Base-by-base conservation (phyloP, 23 tunicate genomes). In the Corella eumyota region DNA sequence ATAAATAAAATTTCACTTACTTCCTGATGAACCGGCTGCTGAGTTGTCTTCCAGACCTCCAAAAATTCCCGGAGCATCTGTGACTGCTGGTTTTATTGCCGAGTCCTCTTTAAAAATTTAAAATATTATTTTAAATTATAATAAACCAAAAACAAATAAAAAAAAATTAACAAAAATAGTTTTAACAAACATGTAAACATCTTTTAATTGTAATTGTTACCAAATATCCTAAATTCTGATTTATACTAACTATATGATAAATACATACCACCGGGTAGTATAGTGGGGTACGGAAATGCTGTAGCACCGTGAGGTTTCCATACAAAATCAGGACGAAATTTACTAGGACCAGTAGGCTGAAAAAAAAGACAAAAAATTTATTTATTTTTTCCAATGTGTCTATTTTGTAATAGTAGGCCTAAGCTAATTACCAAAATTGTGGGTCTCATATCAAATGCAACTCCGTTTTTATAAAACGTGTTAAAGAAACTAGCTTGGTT, bases 261-360 rank as follows among this genome's bases (percentile, higher is more conserved):
- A n/a, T n/a, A n/a, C n/a, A n/a, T n/a, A n/a, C n/a, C 68, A 15
- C 34, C 54, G 1, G 83, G 83, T 45, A 78, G 30, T 21, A 45
- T 27, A 2, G 85, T 72, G 6, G 80, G 37, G 33, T 32, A 19
- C 1, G 91, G 91, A 49, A 72, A 72, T 23, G 72, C 65, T 26
- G 91, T 81, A 1, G 70, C 65, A 24, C 80, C 77, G 50, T 81
- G 91, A 9, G 91, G 91, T 36, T 50, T 53, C 91, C 91, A 81
- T n/a, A 56, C 68, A 45, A 80, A 80, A 28, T 50, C 47, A 0
- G 90, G 79, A 21, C 72, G 54, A 47, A 69, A 55, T 40, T 32
- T 64, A 32, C 58, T 65, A n/a, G 72, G 69, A 35, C 50, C 24
- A 26, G 33, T 60, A 6, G 69, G 61, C 78, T 61, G 55, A 25